phyloP scores from a whole-genome alignment of 2,113 vertebrate species.

The Austrofundulus limnaeus region DNA sequence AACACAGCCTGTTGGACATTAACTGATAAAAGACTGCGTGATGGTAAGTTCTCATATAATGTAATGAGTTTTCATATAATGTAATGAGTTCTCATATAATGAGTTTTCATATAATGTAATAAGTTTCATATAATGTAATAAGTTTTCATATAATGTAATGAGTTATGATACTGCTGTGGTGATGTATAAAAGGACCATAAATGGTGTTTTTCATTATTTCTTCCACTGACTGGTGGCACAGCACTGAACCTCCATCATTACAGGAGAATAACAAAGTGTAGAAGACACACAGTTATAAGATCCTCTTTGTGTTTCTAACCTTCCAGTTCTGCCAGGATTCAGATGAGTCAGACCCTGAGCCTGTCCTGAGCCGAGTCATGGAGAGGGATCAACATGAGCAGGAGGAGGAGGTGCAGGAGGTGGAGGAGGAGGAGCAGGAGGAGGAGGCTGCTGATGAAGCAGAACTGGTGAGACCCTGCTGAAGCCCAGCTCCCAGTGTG shows the following conservation, averaged over 20 bases:
- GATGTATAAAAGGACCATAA: background rate
- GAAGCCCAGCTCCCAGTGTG: too few species aligned
- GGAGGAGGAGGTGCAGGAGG: conserved; percentile 55
- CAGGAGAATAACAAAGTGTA: background rate
- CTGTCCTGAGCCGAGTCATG: conserved; percentile 34
- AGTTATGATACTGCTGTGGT: background rate
- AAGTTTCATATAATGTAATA: too few species aligned
- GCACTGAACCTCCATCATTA: background rate
- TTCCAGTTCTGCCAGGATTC: conserved; percentile 39
- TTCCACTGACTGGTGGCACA: too few species aligned
- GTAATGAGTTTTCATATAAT: too few species aligned
- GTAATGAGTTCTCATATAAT: too few species aligned
- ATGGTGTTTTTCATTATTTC: too few species aligned
- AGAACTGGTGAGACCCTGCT: too few species aligned
- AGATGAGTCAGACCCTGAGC: conserved; percentile 44
- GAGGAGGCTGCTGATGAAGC: too few species aligned
- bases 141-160: too few species aligned
- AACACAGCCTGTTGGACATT: background rate
- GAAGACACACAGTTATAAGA: background rate
- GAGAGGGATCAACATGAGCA: conserved; percentile 25
- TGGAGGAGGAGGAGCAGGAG: conserved; percentile 41
- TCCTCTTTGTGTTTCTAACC: background rate
- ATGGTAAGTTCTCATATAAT: conserved; percentile 49
- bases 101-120: too few species aligned
- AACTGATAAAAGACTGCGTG: background rate